These are phyloP conservation scores for Dreissena rostriformis DNA, from an alignment of 1,140 invertebrate genomes.

Conservation along the genomic window DNA sequence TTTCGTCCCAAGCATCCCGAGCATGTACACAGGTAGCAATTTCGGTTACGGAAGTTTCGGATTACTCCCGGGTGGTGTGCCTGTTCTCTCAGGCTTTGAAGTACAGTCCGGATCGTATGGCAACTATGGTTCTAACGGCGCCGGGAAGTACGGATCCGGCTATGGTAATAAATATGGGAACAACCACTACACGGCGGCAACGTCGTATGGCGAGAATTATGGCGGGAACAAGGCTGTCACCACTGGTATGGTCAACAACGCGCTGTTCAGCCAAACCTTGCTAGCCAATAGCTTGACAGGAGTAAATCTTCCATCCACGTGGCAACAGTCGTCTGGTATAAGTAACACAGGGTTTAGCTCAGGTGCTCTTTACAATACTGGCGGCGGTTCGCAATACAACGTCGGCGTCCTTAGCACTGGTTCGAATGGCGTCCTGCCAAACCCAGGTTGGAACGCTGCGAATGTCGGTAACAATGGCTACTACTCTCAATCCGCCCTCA, in stretches of 20 bases:
- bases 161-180: not conserved
- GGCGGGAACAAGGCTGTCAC: not conserved
- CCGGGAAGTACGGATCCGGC: not conserved
- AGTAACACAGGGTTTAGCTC: not conserved
- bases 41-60: constrained; percentile 35
- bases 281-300: not conserved
- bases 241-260: not conserved
- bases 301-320: not conserved
- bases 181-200: not conserved
- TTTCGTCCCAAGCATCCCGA: not conserved
- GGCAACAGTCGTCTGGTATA: not conserved
- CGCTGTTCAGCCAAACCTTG: not conserved
- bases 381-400: not conserved
- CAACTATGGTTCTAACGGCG: not conserved
- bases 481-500: too few species aligned
- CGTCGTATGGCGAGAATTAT: not conserved
- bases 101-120: not conserved
- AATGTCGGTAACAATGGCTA: too few species aligned
- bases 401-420: not conserved
- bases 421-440: not conserved
- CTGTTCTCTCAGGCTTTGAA: not conserved
- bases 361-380: not conserved
- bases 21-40: not conserved
- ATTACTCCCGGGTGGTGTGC: not conserved
- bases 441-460: too few species aligned